These are phyloP conservation scores for Uromys caudimaculatus DNA, from an alignment of 2,797 vertebrate genomes.

Conservation along the genomic window DNA sequence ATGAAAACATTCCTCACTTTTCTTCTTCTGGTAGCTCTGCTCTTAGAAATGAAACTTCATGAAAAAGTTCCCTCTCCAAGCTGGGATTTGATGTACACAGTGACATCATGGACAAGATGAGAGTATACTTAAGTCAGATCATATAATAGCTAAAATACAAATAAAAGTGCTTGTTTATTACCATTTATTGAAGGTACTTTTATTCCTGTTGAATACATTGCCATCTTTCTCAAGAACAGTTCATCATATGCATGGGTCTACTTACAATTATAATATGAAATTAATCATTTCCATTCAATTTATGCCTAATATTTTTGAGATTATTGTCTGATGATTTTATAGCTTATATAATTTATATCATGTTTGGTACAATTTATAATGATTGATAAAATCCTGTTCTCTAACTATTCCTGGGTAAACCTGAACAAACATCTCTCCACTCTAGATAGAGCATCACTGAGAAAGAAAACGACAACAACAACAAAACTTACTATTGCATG, in stretches of 20 bases:
- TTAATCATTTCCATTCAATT: neutral
- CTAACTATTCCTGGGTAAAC: neutral
- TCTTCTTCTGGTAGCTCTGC: too few relatives aligned
- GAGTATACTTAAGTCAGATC: neutral
- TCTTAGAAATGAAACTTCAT: neutral
- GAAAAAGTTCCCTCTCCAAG: neutral
- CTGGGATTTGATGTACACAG: neutral
- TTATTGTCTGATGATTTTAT: neutral
- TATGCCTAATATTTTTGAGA: neutral
- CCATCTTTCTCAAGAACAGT: neutral
- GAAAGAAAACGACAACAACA: neutral
- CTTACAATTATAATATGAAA: neutral
- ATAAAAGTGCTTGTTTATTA: neutral
- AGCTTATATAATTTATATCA: neutral
- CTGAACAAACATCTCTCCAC: neutral
- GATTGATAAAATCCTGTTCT: neutral
- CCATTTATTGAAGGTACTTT: neutral
- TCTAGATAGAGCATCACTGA: neutral
- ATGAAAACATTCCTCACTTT: neutral
- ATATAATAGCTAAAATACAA: neutral
- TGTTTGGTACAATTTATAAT: neutral
- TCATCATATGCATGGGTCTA: neutral
- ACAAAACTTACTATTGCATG: neutral
- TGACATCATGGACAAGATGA: neutral
- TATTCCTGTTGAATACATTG: neutral